These are phyloP conservation scores for Malurus leucopterus DNA, from an alignment of 2,797 vertebrate genomes.

Conservation along the genomic window DNA sequence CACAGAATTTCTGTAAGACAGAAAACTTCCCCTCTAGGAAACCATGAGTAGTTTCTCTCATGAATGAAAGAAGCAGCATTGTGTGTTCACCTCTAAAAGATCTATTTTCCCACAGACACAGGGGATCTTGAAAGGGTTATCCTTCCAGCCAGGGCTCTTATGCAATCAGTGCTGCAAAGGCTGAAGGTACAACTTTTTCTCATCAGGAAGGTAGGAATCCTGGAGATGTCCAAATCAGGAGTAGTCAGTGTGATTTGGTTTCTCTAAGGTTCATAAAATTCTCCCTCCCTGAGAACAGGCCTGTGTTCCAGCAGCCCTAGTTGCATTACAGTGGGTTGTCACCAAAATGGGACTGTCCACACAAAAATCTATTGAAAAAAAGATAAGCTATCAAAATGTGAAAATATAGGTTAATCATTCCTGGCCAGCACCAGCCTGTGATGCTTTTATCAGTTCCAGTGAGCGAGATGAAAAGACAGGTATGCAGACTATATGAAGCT, in stretches of 20 bases:
- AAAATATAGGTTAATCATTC: background rate
- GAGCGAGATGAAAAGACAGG: background rate
- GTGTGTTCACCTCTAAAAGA: background rate
- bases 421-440: background rate
- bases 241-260: background rate
- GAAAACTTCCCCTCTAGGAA: background rate
- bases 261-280: background rate
- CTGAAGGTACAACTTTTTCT: background rate
- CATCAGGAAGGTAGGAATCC: background rate
- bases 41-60: background rate
- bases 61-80: background rate
- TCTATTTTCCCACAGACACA: background rate
- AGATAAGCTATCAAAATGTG: background rate
- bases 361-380: background rate
- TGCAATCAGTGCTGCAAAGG: background rate
- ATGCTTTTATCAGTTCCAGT: background rate
- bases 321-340: background rate
- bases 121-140: background rate
- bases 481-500: background rate
- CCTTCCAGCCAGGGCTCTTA: background rate
- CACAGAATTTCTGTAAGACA: background rate
- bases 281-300: background rate
- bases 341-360: background rate
- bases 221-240: background rate
- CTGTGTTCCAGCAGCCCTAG: background rate